Base-by-base conservation (phyloP, 2,888 invertebrate genomes). In the Catocala sponsa region DNA sequence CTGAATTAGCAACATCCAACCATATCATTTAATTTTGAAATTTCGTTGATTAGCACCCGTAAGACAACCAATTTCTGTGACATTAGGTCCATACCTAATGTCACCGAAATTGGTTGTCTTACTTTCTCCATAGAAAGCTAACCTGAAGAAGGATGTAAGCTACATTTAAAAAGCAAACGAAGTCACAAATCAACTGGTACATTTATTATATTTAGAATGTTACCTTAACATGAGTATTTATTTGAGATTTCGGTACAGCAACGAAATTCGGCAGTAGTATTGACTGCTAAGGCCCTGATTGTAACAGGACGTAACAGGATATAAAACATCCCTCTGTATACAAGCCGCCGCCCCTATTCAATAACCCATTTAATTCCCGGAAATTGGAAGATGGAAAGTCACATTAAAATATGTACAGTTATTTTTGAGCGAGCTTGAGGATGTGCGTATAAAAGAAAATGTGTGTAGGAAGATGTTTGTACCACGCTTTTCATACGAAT, bases 311-410 rank as follows among this genome's bases (percentile, higher is more conserved):
- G 25, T 25, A 59, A 70, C 63, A 63, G 61, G 44, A 57, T 52
- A 72, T 70, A 70, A 63, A 73, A 65, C 60, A 76, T 65, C 61
- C 59, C 52, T 11, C 59, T 44, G 61, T 63, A 67, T 58, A 63
- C 62, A 63, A 55, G 57, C 53, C 59, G 59, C 59, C 62, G 60
- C 53, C 64, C 68, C 65, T 66, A 63, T 76, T 70, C 73, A 72
- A 74, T 76, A 74, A 65, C 67, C 59, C 59, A 55, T 76, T 74
- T 70, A 63, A 70, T 62, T 62, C 46, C 65, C 65, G 73, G 74
- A 74, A 63, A 74, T 74, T 76, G 65, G 53, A 65, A 57, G 65
- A 68, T 55, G 50, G 63, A 59, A 68, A 56, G 42, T 58, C 55
- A 46, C 35, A 58, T 67, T 63, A 63, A 61, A 70, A 65, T 59